These are phyloP conservation scores for Cyanoramphus novaezelandiae DNA, from an alignment of 2,113 vertebrate species.

Conservation along the genomic window DNA sequence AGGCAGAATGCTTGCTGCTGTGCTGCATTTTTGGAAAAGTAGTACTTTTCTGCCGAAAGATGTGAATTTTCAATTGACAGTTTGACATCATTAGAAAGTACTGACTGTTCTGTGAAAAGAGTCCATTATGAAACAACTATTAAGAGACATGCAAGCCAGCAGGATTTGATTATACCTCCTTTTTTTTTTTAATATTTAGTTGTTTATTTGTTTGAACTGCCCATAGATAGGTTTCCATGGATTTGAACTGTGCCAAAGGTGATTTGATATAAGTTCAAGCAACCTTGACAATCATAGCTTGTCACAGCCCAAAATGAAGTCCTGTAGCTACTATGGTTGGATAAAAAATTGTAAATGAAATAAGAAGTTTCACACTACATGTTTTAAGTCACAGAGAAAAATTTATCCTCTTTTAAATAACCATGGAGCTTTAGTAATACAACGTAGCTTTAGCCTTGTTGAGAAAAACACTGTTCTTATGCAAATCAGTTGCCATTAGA, in stretches of 20 bases:
- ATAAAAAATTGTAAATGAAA: neutral
- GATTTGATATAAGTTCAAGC: constrained; percentile 39
- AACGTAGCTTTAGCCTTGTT: neutral
- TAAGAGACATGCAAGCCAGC: constrained; percentile 43
- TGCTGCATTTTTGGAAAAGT: constrained; percentile 54
- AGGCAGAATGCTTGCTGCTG: constrained; percentile 22
- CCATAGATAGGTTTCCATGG: neutral
- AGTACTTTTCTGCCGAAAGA: constrained; percentile 60
- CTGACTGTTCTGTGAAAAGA: constrained; percentile 43
- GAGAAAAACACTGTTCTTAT: neutral
- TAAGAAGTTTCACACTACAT: neutral
- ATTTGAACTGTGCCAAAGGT: constrained; percentile 42
- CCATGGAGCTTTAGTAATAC: neutral
- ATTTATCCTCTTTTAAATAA: neutral
- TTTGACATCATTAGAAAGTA: constrained; percentile 61
- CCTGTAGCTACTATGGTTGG: neutral
- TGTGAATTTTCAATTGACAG: constrained; percentile 62
- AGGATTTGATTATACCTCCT: constrained; percentile 15
- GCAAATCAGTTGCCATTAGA: neutral
- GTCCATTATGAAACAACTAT: constrained; percentile 35
- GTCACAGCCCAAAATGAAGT: neutral
- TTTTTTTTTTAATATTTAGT: neutral
- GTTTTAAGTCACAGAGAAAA: neutral
- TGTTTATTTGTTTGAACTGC: constrained; percentile 54
- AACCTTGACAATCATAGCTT: neutral